These are phyloP conservation scores for Thinocorus orbignyianus DNA, from an alignment of 2,113 vertebrate genomes.

Conservation along the genomic window DNA sequence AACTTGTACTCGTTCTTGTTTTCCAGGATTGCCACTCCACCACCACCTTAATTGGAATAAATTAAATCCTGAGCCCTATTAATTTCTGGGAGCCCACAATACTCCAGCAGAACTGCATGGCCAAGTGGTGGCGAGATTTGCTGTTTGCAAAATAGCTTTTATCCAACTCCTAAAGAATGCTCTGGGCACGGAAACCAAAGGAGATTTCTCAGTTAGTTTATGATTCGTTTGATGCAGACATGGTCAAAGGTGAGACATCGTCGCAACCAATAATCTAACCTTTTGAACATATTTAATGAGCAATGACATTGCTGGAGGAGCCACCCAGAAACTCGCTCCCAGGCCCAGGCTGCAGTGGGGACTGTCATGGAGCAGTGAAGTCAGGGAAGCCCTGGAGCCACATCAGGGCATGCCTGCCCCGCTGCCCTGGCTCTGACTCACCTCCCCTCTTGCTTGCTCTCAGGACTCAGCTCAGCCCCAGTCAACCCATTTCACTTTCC, in stretches of 20 bases:
- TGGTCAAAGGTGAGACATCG: not conserved
- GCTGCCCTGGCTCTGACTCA: not conserved
- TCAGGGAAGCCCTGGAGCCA: not conserved
- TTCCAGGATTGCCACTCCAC: not conserved
- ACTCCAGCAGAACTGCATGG: not conserved
- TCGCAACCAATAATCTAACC: not conserved
- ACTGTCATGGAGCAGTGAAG: not conserved
- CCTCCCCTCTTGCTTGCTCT: not conserved
- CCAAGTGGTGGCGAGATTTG: not conserved
- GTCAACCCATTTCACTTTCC: not conserved
- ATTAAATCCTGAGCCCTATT: not conserved
- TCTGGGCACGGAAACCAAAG: not conserved
- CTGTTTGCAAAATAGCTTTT: not conserved
- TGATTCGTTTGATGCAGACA: constrained; percentile 16
- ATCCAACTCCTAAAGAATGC: not conserved
- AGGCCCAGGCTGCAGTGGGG: not conserved
- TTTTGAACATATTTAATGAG: constrained; percentile 26
- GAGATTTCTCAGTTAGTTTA: not conserved
- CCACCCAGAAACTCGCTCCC: constrained; percentile 27
- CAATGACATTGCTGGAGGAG: constrained; percentile 40
- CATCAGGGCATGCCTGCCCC: not conserved
- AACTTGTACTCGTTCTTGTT: not conserved
- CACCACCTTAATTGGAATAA: not conserved
- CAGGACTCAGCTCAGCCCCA: not conserved
- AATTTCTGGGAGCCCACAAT: not conserved